Evolutionary conservation across 92 coral and sea anemone species (phyloP).

Genomic region (Parazoanthus swiftii): DNA sequence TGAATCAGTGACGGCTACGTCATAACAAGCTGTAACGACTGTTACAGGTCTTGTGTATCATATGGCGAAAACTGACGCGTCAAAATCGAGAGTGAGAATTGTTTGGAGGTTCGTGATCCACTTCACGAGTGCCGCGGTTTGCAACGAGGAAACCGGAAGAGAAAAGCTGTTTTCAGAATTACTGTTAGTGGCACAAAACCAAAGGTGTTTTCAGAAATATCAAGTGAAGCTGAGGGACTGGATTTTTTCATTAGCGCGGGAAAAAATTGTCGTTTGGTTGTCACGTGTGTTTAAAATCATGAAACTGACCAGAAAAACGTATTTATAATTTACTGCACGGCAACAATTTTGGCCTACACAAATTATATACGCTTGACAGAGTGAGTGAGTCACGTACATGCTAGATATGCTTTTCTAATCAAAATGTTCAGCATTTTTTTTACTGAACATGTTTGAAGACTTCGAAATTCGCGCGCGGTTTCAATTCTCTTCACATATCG

Average conservation of each 20-base stretch:
- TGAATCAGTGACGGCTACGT: neutral
- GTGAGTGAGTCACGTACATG: neutral
- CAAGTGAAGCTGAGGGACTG: neutral
- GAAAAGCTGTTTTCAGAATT: neutral
- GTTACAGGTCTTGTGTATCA: neutral
- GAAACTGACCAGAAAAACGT: too few relatives aligned
- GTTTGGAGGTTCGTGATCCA: neutral
- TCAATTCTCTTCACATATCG: neutral
- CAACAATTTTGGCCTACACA: neutral
- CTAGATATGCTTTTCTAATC: neutral
- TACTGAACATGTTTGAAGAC: too few relatives aligned
- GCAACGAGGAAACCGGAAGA: neutral
- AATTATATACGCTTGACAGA: too few relatives aligned
- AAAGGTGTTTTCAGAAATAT: neutral
- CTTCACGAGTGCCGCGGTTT: neutral
- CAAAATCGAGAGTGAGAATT: neutral
- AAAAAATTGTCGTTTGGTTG: neutral
- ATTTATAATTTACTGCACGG: neutral
- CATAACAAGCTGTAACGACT: conserved; percentile 16
- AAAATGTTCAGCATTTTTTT: too few relatives aligned
- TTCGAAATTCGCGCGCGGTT: neutral
- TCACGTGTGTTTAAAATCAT: neutral
- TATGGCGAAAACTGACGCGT: conserved; percentile 15
- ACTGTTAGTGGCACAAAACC: neutral
- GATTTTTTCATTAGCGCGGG: neutral